Base-by-base conservation (phyloP, 2,797 vertebrate species). In the Melanogrammus aeglefinus region DNA sequence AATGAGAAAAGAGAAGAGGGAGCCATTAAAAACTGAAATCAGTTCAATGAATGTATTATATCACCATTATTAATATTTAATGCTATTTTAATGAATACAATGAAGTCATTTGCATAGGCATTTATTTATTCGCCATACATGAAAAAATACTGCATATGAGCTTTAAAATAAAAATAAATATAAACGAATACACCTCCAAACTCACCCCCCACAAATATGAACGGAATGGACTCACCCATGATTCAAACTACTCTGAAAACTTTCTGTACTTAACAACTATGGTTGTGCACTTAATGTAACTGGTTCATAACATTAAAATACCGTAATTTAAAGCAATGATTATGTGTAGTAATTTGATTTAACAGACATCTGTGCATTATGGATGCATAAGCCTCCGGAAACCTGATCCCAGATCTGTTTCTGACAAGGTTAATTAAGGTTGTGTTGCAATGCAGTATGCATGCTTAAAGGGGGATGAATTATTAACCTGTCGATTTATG, bases 361-460 rank as follows among this genome's bases (percentile, higher is more conserved):
- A 69, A 69, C 63, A 4, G 57, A 24, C 57, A 63, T 63, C 21
- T 63, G n/a, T 69, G 63, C 63, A 69, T 69, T 69, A 69, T 69
- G 63, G 63, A 69, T 69, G 63, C 3, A 7, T 12, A 6, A 27
- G 63, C 63, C 63, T 69, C 63, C 3, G 63, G 63, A 69, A 27
- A 69, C 63, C n/a, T 24, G 1, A 69, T 69, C 63, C 63, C n/a
- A 3, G 8, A 69, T 27, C 24, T 29, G 24, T 4, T 27, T 24
- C 63, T 29, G 63, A 69, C 63, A 69, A 69, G 63, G 63, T 69
- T 69, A 69, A 69, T 69, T 69, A 69, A 69, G 63, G 63, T 69
- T 10, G 24, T 27, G 24, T 27, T 27, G 63, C 24, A 24, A 69
- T 27, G 63, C 63, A 27, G 1, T 27, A 69, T 27, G 63, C n/a